phyloP scores from a whole-genome alignment of 2,888 invertebrate genomes.

The Rhagonycha fulva region DNA sequence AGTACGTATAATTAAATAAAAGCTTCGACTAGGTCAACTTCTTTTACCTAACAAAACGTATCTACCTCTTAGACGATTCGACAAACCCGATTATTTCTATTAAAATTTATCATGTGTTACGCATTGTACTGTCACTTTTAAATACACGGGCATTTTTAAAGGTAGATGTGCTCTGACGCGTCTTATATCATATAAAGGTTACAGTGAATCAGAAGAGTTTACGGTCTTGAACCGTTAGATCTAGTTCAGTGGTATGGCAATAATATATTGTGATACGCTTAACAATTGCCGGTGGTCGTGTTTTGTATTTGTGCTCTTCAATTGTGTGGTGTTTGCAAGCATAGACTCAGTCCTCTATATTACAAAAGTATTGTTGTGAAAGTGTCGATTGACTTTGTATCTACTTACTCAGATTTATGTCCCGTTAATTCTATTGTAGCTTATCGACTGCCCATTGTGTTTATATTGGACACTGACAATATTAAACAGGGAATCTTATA shows the following conservation, averaged over 20 bases:
- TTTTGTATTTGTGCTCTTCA: slow-evolving; percentile 50
- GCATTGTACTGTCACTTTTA: slow-evolving; percentile 43
- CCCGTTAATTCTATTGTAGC: slow-evolving; percentile 52
- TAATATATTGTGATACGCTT: slow-evolving; percentile 42
- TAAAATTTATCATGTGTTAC: slow-evolving; percentile 49
- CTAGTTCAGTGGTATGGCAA: slow-evolving; percentile 50
- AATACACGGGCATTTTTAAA: slow-evolving; percentile 38
- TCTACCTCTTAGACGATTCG: slow-evolving; percentile 24
- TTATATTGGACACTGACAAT: slow-evolving; percentile 54
- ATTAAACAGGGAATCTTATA: slow-evolving; percentile 46
- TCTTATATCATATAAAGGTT: slow-evolving; percentile 39
- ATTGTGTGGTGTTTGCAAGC: slow-evolving; percentile 49
- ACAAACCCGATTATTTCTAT: slow-evolving; percentile 30
- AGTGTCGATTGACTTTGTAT: slow-evolving; percentile 48
- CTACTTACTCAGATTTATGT: slow-evolving; percentile 54
- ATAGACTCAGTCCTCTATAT: slow-evolving; percentile 35
- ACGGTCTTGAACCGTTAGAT: slow-evolving; percentile 41
- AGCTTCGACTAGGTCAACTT: slow-evolving; percentile 19
- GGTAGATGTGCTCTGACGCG: slow-evolving; percentile 33
- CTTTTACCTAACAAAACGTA: slow-evolving; percentile 16
- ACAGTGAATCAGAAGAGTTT: slow-evolving; percentile 34
- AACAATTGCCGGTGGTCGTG: slow-evolving; percentile 45
- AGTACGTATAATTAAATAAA: slow-evolving; percentile 6
- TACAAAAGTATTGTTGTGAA: slow-evolving; percentile 39
- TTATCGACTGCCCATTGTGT: slow-evolving; percentile 52